These are phyloP conservation scores for Lichenostomus cassidix DNA, from an alignment of 2,113 vertebrate species.

Conservation along the genomic window DNA sequence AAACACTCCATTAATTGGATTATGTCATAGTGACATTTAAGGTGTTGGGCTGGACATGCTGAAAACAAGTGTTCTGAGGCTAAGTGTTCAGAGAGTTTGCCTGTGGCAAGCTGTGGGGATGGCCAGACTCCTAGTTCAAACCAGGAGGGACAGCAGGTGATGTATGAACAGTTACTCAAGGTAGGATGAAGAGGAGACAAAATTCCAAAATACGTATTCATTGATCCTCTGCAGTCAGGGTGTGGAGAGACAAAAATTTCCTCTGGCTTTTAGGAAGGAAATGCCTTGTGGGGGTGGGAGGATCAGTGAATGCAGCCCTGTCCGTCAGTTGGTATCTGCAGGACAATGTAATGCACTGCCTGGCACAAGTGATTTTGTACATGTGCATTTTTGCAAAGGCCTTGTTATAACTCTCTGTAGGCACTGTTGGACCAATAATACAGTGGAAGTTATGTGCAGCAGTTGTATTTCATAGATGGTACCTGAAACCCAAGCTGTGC, in stretches of 20 bases:
- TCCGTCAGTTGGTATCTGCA: background rate
- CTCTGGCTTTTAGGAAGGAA: background rate
- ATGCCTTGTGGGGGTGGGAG: background rate
- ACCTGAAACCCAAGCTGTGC: background rate
- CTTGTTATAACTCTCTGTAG: background rate
- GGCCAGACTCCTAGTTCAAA: background rate
- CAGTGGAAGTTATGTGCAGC: background rate
- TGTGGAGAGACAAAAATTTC: background rate
- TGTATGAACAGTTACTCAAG: background rate
- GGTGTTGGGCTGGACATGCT: background rate
- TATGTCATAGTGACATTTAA: background rate
- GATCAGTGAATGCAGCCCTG: background rate
- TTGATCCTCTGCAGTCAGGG: background rate
- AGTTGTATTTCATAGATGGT: background rate
- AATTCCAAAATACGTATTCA: background rate
- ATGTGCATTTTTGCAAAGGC: background rate
- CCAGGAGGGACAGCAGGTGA: background rate
- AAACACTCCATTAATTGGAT: background rate
- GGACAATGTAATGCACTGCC: rapidly evolving
- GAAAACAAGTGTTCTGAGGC: background rate
- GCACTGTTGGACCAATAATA: background rate
- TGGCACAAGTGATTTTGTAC: background rate
- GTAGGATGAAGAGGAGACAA: background rate
- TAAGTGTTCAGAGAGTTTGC: background rate
- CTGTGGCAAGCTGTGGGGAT: background rate